Base-by-base conservation (phyloP, 2,113 vertebrate genomes). In the Zosterops borbonicus region DNA sequence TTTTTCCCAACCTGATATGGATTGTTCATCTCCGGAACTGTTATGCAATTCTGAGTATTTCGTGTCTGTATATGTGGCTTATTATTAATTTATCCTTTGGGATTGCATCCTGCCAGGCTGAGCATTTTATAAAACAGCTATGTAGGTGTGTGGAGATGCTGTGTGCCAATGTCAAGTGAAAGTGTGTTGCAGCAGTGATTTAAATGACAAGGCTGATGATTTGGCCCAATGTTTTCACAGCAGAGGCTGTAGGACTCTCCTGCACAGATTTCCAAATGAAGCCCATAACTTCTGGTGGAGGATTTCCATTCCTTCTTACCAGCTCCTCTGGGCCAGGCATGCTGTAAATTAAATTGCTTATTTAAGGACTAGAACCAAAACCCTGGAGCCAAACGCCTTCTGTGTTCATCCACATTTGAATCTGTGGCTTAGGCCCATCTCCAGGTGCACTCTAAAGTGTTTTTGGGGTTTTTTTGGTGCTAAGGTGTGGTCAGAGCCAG, bases 41-140 rank as follows among this genome's bases (percentile, higher is more conserved):
- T 92, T 91, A 68, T 11, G 70, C 83, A 95, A 87, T 87, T 73
- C 71, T 76, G 49, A 89, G 75, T 23, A 17, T 78, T 83, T 56
- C 2, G 0, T 63, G 44, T 76, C 47, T 53, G 83, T 49, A 10
- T 50, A 58, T 64, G 52, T n/a, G 74, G 37, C 49, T 93, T 89
- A 89, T 92, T 96, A 94, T 75, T 91, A 75, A 94, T 95, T 96
- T 88, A 86, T 91, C 86, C 93, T 84, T 75, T 46, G 79, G 86
- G 89, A 92, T 92, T 93, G 77, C 65, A 75, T 50, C 65, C 63
- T 89, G 68, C 71, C 81, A 83, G 75, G 79, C 37, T 53, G 27
- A 89, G 75, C 79, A 18, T 65, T 80, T 92, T 92, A 79, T 94
- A 81, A 92, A 89, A 63, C 69, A 55, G 85, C 74, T 69, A 24